phyloP scores from a whole-genome alignment of 1,140 invertebrate genomes.

The Rhagoletis zephyria region DNA sequence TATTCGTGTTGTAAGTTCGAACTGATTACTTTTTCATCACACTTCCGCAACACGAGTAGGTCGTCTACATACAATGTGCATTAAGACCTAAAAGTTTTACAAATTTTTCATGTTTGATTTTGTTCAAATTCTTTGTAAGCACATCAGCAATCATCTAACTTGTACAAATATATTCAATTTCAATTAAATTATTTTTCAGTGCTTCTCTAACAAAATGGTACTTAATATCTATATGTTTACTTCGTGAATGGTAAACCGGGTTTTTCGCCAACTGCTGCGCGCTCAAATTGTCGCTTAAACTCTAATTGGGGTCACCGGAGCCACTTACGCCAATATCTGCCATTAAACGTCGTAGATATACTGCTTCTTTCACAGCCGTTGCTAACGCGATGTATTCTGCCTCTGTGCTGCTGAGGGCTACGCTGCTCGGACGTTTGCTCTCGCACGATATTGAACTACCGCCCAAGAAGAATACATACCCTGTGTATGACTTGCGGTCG shows the following conservation, averaged over 20 bases:
- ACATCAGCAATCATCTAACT: constrained; percentile 46
- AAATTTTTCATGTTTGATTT: constrained; percentile 6
- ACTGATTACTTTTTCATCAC: no score
- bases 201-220: no score
- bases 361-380: constrained; percentile 43
- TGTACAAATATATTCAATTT: not conserved
- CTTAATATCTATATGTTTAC: no score
- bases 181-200: no score
- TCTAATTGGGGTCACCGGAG: not conserved
- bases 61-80: not conserved
- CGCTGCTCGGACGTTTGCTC: not conserved
- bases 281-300: not conserved
- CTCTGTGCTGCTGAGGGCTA: not conserved
- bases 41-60: no score
- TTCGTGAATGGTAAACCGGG: no score
- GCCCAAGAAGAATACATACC: not conserved
- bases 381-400: constrained; percentile 24
- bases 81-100: not conserved
- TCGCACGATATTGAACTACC: constrained; percentile 12
- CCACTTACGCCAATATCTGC: constrained; percentile 52
- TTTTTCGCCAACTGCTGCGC: no score
- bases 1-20: no score
- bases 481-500: no score
- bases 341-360: constrained; percentile 51
- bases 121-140: not conserved